Base-by-base conservation (phyloP, 2,888 invertebrate genomes). In the Lobophora halterata region DNA sequence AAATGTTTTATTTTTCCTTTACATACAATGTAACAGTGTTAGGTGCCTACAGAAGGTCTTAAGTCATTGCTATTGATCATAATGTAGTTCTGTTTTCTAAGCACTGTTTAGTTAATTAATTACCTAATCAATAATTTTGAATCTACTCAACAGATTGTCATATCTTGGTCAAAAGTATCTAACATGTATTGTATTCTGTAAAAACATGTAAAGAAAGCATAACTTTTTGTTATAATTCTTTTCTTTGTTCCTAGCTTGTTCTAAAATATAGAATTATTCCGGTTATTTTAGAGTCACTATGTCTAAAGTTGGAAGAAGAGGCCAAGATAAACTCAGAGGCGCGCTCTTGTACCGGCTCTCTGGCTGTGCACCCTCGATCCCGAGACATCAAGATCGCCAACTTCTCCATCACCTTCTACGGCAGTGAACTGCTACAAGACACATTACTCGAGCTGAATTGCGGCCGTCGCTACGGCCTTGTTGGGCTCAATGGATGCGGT, bases 401-500 rank as follows among this genome's bases (percentile, higher is more conserved):
- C 72, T 95, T 99, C 73, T 97, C 98, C 17, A 96, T 99, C 58
- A 98, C 98, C 25, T 99, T 99, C 88, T 98, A 99, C 71, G 99
- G 99, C 45, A 93, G 94, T 63, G 99, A 99, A 83, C 90, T 99
- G 57, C 90, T 99, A 34, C 95, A 95, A 69, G 99, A 99, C 75
- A 97, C 99, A 1, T 92, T 95, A 79, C 89, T 99, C 14, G 99
- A 99, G 86, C 90, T 99, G 80, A 99, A 99, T 88, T 97, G 97
- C 78, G 98, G 99, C 0, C 90, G 98, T 51, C 91, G 98, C 58
- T 99, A 99, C 76, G 99, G 99, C 57, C 89, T 99, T 5, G 92
- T 99, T 56, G 99, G 99, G 32, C 90, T 96, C n/a, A 99, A 99
- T 80, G 99, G 99, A 55, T 96, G 97, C 75, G 99, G 99, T 90